phyloP scores from a whole-genome alignment of 1,140 invertebrate genomes.

The Battus philenor region DNA sequence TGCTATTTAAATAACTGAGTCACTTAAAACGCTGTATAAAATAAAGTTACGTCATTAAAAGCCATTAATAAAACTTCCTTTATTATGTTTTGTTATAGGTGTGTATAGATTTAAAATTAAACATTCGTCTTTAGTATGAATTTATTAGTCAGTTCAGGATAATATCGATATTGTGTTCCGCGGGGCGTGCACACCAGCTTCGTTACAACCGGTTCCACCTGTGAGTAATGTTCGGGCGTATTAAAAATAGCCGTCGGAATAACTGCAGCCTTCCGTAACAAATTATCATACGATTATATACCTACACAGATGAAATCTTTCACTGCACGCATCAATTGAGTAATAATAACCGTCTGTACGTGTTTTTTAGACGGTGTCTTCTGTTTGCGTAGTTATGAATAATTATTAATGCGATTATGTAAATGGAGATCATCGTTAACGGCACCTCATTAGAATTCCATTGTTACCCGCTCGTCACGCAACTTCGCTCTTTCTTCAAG shows the following conservation, averaged over 20 bases:
- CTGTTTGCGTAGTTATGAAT: constrained; percentile 52
- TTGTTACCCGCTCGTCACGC: constrained; percentile 48
- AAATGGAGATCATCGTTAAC: constrained; percentile 56
- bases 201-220: constrained; percentile 18
- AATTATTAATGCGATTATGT: constrained; percentile 64
- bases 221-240: constrained; percentile 22
- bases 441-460: constrained; percentile 64
- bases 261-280: constrained; percentile 23
- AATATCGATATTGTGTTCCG: neutral
- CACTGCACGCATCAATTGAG: constrained; percentile 1
- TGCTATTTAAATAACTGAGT: too few relatives aligned
- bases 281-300: constrained; percentile 30
- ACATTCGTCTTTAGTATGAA: too few relatives aligned
- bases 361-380: neutral
- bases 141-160: too few relatives aligned
- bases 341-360: constrained; percentile 20
- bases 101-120: too few relatives aligned
- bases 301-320: constrained; percentile 8
- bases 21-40: too few relatives aligned
- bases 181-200: constrained; percentile 7
- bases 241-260: constrained; percentile 22
- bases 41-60: too few relatives aligned
- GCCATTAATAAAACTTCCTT: too few relatives aligned
- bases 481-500: constrained; percentile 45
- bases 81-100: too few relatives aligned